Evolutionary conservation across 1,140 invertebrate species (phyloP).

Genomic region (Nephila pilipes): DNA sequence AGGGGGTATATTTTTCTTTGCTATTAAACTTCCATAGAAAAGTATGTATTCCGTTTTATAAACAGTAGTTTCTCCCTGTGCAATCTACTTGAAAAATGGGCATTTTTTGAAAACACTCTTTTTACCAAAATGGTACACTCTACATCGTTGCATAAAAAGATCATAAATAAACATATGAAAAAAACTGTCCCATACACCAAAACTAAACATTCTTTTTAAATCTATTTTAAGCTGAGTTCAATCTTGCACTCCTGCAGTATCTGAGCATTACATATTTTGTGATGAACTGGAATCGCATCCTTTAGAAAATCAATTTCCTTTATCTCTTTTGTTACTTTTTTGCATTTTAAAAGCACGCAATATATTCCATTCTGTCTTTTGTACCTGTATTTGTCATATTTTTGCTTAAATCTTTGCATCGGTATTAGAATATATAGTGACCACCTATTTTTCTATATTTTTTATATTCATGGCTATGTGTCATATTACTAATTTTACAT

Average conservation of each 20-base stretch:
- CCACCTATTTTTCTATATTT: too few relatives aligned
- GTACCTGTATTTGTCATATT: not conserved
- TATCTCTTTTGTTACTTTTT: not conserved
- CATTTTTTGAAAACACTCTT: not conserved
- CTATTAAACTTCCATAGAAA: not conserved
- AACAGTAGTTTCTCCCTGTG: not conserved
- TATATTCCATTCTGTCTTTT: not conserved
- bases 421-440: too few relatives aligned
- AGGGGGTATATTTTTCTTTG: not conserved
- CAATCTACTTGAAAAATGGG: not conserved
- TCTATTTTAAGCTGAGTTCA: not conserved
- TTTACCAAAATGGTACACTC: not conserved
- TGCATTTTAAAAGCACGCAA: not conserved
- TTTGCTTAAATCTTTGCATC: not conserved
- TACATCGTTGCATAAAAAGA: not conserved
- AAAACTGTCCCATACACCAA: not conserved
- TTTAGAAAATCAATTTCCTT: not conserved
- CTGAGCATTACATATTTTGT: not conserved
- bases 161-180: not conserved
- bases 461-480: too few relatives aligned
- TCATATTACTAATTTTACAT: too few relatives aligned
- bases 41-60: not conserved
- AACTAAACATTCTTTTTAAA: not conserved
- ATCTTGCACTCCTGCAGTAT: not conserved
- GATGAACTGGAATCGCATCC: not conserved